phyloP scores from a whole-genome alignment of 2,888 invertebrate species.

The Ornithoptera priamus region DNA sequence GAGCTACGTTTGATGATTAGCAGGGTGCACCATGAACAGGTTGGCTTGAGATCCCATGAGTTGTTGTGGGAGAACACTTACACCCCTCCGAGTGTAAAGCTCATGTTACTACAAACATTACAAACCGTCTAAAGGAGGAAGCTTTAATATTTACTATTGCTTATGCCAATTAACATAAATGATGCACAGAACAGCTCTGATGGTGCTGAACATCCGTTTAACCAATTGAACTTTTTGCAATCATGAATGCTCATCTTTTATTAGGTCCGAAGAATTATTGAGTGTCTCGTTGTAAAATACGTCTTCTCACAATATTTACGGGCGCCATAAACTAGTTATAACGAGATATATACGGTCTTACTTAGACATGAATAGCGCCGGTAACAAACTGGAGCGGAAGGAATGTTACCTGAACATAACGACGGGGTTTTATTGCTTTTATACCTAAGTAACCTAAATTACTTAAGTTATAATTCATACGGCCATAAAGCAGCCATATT shows the following conservation, averaged over 20 bases:
- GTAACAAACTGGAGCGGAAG: slow-evolving; percentile 13
- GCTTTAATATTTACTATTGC: background rate
- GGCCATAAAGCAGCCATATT: background rate
- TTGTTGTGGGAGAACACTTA: too few species aligned
- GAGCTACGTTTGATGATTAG: too few species aligned
- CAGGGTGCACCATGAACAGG: too few species aligned
- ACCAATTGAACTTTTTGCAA: slow-evolving; percentile 21
- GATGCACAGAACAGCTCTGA: background rate
- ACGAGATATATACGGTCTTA: slow-evolving; percentile 23
- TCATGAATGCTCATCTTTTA: slow-evolving; percentile 26
- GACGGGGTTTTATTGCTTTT: background rate
- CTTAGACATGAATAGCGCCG: slow-evolving; percentile 19
- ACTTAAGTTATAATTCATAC: background rate
- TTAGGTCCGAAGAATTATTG: slow-evolving; percentile 22
- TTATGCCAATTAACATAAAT: background rate
- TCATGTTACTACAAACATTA: background rate
- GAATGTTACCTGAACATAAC: background rate
- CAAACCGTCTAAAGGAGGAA: background rate
- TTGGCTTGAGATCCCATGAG: too few species aligned
- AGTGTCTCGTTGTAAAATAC: slow-evolving; percentile 26
- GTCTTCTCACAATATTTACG: slow-evolving; percentile 29
- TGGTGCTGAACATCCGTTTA: slow-evolving; percentile 8
- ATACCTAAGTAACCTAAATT: background rate
- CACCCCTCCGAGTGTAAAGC: too few species aligned
- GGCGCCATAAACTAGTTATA: slow-evolving; percentile 28